Evolutionary conservation across 2,888 invertebrate genomes (phyloP), one percentile per base, ranked within the genome.

Genomic region (Aspidiotus rigidus): DNA sequence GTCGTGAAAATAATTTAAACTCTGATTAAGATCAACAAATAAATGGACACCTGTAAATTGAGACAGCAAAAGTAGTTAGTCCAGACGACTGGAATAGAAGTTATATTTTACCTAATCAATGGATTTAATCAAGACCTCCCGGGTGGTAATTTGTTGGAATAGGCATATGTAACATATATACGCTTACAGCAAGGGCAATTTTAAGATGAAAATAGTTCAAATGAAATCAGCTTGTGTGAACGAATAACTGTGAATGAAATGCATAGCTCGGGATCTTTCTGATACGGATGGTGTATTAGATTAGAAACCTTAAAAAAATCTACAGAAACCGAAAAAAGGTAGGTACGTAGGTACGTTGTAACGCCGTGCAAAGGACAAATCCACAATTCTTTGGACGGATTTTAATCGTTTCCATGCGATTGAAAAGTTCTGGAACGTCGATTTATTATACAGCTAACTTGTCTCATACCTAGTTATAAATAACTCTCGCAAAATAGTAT

Each of bases 1-100:
- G 59, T 66, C 66, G 66, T 66, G 66, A 66, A 66, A 66, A 66
- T 66, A 66, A 66, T 66, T 66, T 66, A 66, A 66, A 66, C 66
- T 57, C 66, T 66, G 66, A 66, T 66, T 66, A 66, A 66, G 66
- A 66, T 66, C 66, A 66, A 66, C 66, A 66, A 66, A 66, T 66
- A 66, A 66, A 66, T 66, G 66, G 66, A 66, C 66, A 66, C 66
- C 66, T 66, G 66, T 66, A 66, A 66, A 66, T 66, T 66, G 66
- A 66, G 66, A 66, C 66, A 66, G 56, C 66, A 66, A 66, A 66
- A 66, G 66, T 66, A 66, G 66, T 66, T 66, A 56, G 66, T 66
- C 66, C 59, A 66, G 66, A 66, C 66, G 66, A 66, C 66, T 39
- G 44, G 66, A 66, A 66, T 66, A 66, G 59, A 59, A 66, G 66